These are phyloP conservation scores for Megalops cyprinoides DNA, from an alignment of 2,797 vertebrate species.

Conservation along the genomic window DNA sequence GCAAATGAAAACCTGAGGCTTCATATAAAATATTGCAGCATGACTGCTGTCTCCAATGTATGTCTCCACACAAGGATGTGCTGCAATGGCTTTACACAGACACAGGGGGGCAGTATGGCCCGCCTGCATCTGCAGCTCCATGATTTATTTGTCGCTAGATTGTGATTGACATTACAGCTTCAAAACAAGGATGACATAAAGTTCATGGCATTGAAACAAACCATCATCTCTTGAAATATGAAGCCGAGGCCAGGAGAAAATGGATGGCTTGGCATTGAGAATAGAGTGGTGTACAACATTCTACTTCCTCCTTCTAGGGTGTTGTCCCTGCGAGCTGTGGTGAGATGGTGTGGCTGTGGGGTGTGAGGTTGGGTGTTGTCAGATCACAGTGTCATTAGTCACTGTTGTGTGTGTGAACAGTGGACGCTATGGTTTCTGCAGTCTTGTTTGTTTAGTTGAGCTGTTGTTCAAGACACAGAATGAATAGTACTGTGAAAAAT, in stretches of 20 bases:
- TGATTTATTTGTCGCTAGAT: not conserved
- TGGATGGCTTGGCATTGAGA: not conserved
- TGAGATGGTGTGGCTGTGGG: not conserved
- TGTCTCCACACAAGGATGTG: not conserved
- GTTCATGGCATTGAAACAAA: not conserved
- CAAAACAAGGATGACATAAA: not conserved
- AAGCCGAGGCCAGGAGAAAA: not conserved
- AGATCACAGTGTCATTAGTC: not conserved
- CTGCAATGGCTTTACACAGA: not conserved
- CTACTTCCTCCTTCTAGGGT: not conserved
- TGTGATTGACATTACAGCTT: not conserved
- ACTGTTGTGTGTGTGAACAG: not conserved
- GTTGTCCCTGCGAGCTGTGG: constrained; percentile 1
- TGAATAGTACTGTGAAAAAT: not conserved
- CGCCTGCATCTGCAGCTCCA: not conserved
- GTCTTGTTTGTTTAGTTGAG: constrained; percentile 4
- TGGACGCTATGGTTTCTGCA: too few relatives aligned
- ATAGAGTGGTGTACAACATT: not conserved
- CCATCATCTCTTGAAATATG: not conserved
- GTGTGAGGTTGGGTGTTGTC: not conserved
- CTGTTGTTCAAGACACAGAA: not conserved
- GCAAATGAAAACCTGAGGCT: not conserved
- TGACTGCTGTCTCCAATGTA: too few relatives aligned
- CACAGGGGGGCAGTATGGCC: constrained; percentile 6
- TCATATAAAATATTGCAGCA: not conserved